Evolutionary conservation across 2,113 vertebrate genomes (phyloP).

Genomic region (Sceloporus undulatus): DNA sequence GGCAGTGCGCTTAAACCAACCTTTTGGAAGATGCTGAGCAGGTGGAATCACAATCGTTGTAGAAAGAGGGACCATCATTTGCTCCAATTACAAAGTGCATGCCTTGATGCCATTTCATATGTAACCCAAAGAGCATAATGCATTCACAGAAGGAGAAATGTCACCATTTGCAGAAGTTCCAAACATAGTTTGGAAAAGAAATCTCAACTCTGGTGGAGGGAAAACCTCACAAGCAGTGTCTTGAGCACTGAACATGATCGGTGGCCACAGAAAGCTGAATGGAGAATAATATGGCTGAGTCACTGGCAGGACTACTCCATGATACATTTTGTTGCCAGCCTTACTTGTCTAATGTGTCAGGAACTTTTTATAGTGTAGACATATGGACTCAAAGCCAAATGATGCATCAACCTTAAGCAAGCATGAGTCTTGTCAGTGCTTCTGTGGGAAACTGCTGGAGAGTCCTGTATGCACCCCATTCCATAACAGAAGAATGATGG

Average conservation of each 20-base stretch:
- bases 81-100: not conserved
- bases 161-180: not conserved
- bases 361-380: not conserved
- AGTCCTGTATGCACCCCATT: not conserved
- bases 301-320: not conserved
- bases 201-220: not conserved
- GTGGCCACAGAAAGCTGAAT: not conserved
- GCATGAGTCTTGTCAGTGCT: not conserved
- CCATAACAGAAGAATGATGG: not conserved
- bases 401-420: not conserved
- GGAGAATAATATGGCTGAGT: not conserved
- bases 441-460: not conserved
- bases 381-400: not conserved
- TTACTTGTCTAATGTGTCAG: not conserved
- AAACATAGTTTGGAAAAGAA: not conserved
- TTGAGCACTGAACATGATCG: not conserved
- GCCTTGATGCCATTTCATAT: not conserved
- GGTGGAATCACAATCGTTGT: not conserved
- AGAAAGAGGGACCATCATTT: not conserved
- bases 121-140: not conserved
- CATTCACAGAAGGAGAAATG: not conserved
- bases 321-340: not conserved
- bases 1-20: not conserved
- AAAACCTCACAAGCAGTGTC: not conserved
- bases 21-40: not conserved